Evolutionary conservation across 2,797 vertebrate species (phyloP).

Genomic region (Myotis myotis): DNA sequence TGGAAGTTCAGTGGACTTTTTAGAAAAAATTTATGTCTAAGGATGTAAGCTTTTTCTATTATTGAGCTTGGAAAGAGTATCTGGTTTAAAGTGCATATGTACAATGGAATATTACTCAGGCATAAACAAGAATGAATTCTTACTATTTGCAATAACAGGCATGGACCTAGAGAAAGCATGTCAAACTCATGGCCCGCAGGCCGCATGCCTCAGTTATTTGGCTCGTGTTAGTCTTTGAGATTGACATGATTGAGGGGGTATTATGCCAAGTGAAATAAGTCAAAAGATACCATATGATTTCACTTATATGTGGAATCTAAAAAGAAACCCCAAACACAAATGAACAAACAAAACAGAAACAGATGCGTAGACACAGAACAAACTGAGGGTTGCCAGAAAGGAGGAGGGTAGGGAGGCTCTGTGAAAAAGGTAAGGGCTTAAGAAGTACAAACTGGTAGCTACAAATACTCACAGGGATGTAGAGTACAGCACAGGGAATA

Average conservation of each 20-base stretch:
- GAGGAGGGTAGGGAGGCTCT: neutral
- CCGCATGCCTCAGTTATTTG: too few species aligned
- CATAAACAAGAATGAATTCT: neutral
- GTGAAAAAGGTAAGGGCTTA: neutral
- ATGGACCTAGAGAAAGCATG: neutral
- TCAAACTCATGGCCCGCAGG: too few species aligned
- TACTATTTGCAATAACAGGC: neutral
- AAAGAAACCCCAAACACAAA: neutral
- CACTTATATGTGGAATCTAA: neutral
- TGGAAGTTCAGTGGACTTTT: neutral
- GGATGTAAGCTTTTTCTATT: neutral
- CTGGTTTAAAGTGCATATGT: neutral
- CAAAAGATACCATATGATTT: neutral
- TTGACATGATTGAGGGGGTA: neutral
- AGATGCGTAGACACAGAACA: neutral
- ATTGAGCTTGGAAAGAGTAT: neutral
- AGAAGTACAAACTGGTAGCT: neutral
- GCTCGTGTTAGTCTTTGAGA: too few species aligned
- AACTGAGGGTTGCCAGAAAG: neutral
- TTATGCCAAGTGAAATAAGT: neutral
- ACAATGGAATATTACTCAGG: neutral
- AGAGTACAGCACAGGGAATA: neutral
- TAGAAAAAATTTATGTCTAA: neutral
- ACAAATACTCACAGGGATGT: neutral
- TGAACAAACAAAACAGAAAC: neutral